Conservation (phyloP, 2,113 vertebrate genomes). For the Conger conger region DNA sequence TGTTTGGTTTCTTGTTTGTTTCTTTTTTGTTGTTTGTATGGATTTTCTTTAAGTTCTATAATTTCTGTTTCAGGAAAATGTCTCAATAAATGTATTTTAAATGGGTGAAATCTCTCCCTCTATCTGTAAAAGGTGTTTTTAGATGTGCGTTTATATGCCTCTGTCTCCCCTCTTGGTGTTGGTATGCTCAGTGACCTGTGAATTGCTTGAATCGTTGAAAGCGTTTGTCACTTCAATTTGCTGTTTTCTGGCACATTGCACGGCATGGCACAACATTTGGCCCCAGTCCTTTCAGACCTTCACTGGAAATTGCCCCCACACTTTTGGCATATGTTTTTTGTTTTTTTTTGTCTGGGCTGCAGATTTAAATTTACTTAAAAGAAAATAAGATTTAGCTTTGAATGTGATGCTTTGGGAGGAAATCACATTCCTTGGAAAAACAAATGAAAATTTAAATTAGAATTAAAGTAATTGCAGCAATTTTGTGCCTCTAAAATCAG, state of each 20-base stretch:
- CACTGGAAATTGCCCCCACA: conserved; percentile 15
- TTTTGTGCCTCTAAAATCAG: neutral
- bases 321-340: neutral
- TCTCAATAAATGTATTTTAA: no score
- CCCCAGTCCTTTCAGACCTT: conserved; percentile 11
- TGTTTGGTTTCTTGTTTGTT: no score
- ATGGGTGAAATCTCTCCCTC: neutral
- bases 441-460: neutral
- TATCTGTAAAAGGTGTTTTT: neutral
- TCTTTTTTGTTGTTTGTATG: no score
- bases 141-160: conserved; percentile 12
- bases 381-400: neutral
- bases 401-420: neutral
- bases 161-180: neutral
- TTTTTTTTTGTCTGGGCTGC: neutral
- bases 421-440: neutral
- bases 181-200: conserved; percentile 21
- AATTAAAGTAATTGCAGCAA: neutral
- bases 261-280: conserved; percentile 12
- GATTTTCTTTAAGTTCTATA: no score
- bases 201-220: conserved; percentile 22
- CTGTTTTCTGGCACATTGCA: neutral
- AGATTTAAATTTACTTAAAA: neutral
- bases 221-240: conserved; percentile 19
- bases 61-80: no score